Conservation (phyloP, 2,113 vertebrate species). For the Chlorodrepanis virens region DNA sequence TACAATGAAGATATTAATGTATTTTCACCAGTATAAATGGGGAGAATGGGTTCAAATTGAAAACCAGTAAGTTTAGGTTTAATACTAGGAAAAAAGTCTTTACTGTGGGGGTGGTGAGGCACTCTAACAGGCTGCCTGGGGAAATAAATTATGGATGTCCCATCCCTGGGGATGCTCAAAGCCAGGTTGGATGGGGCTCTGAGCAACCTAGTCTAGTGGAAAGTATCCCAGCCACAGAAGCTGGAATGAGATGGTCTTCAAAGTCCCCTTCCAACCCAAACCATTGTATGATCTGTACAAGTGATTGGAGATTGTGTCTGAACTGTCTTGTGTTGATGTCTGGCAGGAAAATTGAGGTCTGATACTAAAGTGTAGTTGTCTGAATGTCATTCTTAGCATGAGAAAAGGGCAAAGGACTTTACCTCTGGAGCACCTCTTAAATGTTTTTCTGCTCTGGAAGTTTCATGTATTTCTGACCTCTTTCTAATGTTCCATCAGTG, state of each 20-base stretch:
- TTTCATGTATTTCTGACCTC: neutral
- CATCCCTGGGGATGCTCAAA: neutral
- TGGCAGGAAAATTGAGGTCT: neutral
- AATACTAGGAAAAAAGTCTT: neutral
- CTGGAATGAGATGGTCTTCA: neutral
- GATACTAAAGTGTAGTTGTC: neutral
- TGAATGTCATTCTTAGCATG: neutral
- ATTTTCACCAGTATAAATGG: neutral
- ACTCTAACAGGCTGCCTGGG: neutral
- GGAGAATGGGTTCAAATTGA: neutral
- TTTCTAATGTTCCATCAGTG: neutral
- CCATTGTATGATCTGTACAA: neutral
- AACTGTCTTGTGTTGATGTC: neutral
- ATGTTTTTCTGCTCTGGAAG: neutral
- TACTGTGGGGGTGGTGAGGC: neutral
- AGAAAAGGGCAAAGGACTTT: neutral
- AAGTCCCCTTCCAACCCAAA: neutral
- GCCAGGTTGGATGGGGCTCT: neutral
- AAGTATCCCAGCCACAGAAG: rapidly evolving
- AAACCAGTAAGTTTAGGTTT: neutral
- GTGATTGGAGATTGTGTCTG: neutral
- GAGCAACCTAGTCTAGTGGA: neutral
- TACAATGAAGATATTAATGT: neutral
- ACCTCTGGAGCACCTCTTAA: neutral
- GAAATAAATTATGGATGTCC: neutral